These are phyloP conservation scores for Apis cerana DNA, from an alignment of 1,140 invertebrate species.

Conservation along the genomic window DNA sequence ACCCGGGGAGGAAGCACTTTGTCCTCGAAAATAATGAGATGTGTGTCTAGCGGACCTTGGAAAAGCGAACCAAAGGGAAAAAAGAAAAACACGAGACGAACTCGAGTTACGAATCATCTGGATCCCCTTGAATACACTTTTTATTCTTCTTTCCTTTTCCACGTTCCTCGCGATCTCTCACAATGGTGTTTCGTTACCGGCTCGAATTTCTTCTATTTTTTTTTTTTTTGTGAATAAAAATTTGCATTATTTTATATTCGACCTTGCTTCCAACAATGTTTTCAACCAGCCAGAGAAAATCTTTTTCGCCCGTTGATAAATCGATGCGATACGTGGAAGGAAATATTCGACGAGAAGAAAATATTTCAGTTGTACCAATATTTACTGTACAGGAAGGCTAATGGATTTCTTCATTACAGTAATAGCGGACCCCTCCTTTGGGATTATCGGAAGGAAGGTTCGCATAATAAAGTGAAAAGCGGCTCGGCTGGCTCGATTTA, in stretches of 20 bases:
- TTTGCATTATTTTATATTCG: neutral
- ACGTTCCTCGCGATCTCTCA: neutral
- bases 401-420: constrained; percentile 65
- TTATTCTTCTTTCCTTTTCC: too few species aligned
- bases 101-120: neutral
- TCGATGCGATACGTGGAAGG: constrained; percentile 12
- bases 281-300: too few species aligned
- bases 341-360: constrained; percentile 45
- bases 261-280: too few species aligned
- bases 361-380: constrained; percentile 46
- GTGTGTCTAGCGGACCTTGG: constrained; percentile 23
- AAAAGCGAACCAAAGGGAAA: constrained; percentile 4
- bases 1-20: constrained; percentile 21
- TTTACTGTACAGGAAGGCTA: constrained; percentile 43
- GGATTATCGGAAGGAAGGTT: constrained; percentile 35
- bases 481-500: constrained; percentile 14
- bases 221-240: neutral
- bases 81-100: neutral
- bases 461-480: constrained; percentile 37
- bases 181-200: neutral
- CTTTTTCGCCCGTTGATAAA: neutral
- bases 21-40: constrained; percentile 64
- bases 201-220: neutral
- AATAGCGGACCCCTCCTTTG: constrained; percentile 32
- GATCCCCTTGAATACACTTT: constrained; percentile 7